Evolutionary conservation across 2,888 invertebrate genomes (phyloP), one percentile per base, ranked within the genome.

Genomic region (Lycocerus yunnanus): DNA sequence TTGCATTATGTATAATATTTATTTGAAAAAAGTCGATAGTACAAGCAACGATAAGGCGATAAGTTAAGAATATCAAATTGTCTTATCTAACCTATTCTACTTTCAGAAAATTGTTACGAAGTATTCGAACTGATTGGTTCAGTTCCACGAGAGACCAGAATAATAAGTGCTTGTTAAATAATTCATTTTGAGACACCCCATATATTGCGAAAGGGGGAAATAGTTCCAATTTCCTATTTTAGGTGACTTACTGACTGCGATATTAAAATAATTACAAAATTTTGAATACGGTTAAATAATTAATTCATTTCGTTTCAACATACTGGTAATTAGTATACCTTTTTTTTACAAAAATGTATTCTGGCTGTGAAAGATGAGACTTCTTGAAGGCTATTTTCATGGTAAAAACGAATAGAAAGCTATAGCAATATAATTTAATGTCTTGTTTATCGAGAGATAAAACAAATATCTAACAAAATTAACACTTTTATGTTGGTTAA

Each of bases 61-160:
- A 60, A 20, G 58, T 3, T 8, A 13, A 66, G 71, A 71, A 71
- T 71, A 71, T 58, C n/a, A 71, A 71, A 66, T 21, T 58, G 6
- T 58, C 58, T 43, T 66, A 71, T 66, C 43, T 66, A 71, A 21
- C 71, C 71, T 71, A 71, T 66, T 71, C 71, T 68, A 72, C 72
- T 72, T 72, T 71, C 67, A 67, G 59, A 67, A 43, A 43, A 43
- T 43, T 8, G n/a, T 43, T 43, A 43, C 43, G 43, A 43, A 43
- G 43, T 43, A 43, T n/a, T 43, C n/a, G 43, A 43, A 43, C 43
- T 43, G n/a, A 43, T 43, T 43, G 43, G 43, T 43, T 43, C 43
- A n/a, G n/a, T 43, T n/a, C n/a, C n/a, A 43, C 8, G 43, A 43
- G 6, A n/a, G 43, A 43, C 43, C 43, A n/a, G 43, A n/a, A 43